A percentile compares a stretch with the other conserved stretches of the same genome.
Conservation (phyloP, 2,113 vertebrate genomes). For the Catharus fuscescens region DNA sequence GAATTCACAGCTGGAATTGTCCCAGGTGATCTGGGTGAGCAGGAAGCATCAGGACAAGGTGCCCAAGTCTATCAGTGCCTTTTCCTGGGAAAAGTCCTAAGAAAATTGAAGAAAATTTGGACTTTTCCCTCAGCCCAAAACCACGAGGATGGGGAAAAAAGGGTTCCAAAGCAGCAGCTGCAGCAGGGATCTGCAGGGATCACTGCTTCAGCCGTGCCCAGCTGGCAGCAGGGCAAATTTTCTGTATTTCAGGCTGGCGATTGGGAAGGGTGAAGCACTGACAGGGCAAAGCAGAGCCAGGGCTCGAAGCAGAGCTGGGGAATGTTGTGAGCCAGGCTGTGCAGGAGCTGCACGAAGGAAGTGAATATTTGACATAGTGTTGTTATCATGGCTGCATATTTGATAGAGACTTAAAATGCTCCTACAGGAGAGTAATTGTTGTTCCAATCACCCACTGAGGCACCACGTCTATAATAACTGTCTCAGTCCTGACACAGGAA, state of each 20-base stretch:
- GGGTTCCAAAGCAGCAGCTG: not conserved
- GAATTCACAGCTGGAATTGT: not conserved
- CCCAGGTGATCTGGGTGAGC: not conserved
- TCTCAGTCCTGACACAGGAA: slow-evolving; percentile 21
- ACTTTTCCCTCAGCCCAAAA: not conserved
- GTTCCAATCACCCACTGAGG: slow-evolving; percentile 48
- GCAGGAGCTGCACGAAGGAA: slow-evolving; percentile 9
- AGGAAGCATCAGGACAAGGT: not conserved
- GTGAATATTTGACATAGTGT: slow-evolving; percentile 35
- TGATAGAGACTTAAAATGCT: slow-evolving; percentile 25
- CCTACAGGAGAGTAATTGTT: slow-evolving; percentile 55
- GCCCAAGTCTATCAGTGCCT: not conserved
- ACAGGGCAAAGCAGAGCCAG: not conserved
- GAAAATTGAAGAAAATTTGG: not conserved
- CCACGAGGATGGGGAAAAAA: not conserved
- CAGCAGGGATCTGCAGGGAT: too few species aligned
- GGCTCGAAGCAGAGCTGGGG: not conserved
- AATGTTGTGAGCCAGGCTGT: not conserved
- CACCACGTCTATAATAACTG: not conserved
- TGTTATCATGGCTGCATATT: slow-evolving; percentile 41
- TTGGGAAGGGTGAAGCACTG: not conserved
- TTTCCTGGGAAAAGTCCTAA: not conserved
- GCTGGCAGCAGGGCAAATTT: not conserved
- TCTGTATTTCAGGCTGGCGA: not conserved
- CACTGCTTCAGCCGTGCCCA: rapidly evolving